Percentiles rank a stretch among this genome's conserved stretches.
Conservation (phyloP, 2,797 vertebrate genomes). For the Craterocephalus amniculus region DNA sequence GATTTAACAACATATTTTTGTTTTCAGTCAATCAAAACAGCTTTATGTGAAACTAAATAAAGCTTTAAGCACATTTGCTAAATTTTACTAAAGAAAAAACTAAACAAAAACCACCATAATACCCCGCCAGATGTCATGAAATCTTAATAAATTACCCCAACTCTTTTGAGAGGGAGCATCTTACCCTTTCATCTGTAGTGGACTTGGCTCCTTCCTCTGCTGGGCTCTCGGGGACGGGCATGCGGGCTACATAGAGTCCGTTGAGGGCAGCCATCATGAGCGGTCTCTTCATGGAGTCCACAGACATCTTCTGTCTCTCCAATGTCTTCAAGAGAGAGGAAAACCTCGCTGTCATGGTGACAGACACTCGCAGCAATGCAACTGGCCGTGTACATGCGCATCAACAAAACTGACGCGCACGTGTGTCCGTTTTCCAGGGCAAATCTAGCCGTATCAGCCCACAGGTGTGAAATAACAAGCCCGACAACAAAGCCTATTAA, state of each 20-base stretch:
- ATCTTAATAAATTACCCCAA: background rate
- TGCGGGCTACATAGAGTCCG: constrained; percentile 90
- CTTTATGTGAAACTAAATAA: background rate
- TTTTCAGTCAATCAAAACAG: background rate
- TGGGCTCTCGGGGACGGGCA: constrained; percentile 89
- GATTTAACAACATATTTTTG: background rate
- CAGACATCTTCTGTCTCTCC: constrained; percentile 97
- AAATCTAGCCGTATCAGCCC: constrained; percentile 34
- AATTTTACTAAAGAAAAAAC: background rate
- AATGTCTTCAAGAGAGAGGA: constrained; percentile 88
- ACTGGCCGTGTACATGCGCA: constrained; percentile 10
- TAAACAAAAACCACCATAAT: background rate
- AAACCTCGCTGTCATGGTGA: constrained; percentile 82
- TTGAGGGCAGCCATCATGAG: constrained; percentile 96
- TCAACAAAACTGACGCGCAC: background rate
- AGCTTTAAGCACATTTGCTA: background rate
- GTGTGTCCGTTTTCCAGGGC: constrained; percentile 19
- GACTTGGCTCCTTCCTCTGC: constrained; percentile 84
- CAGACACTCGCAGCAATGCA: constrained; percentile 77
- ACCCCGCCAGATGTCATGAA: background rate
- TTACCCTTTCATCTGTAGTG: constrained; percentile 94
- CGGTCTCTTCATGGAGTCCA: constrained; percentile 96
- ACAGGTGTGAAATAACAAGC: constrained; percentile 72
- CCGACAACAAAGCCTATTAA: constrained; percentile 46
- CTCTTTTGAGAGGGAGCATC: constrained; percentile 23